Evolutionary conservation across 2,888 invertebrate genomes (phyloP), one percentile per base, ranked within the genome.

Genomic region (Eupithecia abbreviata): DNA sequence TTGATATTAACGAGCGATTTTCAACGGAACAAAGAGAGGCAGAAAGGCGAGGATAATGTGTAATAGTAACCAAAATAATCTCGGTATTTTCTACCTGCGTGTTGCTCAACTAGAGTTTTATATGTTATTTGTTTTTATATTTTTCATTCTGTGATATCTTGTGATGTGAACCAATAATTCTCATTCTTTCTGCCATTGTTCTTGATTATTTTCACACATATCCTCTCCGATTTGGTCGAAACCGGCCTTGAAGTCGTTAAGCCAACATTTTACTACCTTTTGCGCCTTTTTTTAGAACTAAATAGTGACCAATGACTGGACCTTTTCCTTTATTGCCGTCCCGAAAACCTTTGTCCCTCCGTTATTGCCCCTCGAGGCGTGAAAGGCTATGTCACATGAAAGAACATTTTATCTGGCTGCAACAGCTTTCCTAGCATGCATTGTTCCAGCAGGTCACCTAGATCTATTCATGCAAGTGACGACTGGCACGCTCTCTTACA

Each of bases 361-460:
- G n/a, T 68, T 68, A 68, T 68, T 68, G 45, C n/a, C n/a, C 66
- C 66, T 45, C 10, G 67, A 15, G 43, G 67, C 18, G 62, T 62
- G 62, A 62, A 30, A 62, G 30, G 58, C 10, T 12, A 18, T 18
- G 13, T 30, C 66, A 42, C 15, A 15, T 66, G 66, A 66, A 66
- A 42, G 66, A 42, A 73, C 55, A 70, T 45, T 68, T 71, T 75
- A 76, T 76, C 72, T 49, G n/a, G 42, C 73, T 58, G 55, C 55
- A 18, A 62, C 5, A 45, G 71, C 66, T 45, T 74, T 65, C 65
- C 65, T 72, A 72, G 77, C 74, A 55, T 71, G 73, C 47, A 74
- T 72, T 72, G 72, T 70, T 72, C 58, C 43, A 58, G 51, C 72
- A 51, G 77, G 77, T 77, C 77, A 77, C 77, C 77, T 71, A 77